Evolutionary conservation across 2,797 vertebrate species (phyloP), one percentile per base, ranked within the genome.

Genomic region (Protonibea diacanthus): DNA sequence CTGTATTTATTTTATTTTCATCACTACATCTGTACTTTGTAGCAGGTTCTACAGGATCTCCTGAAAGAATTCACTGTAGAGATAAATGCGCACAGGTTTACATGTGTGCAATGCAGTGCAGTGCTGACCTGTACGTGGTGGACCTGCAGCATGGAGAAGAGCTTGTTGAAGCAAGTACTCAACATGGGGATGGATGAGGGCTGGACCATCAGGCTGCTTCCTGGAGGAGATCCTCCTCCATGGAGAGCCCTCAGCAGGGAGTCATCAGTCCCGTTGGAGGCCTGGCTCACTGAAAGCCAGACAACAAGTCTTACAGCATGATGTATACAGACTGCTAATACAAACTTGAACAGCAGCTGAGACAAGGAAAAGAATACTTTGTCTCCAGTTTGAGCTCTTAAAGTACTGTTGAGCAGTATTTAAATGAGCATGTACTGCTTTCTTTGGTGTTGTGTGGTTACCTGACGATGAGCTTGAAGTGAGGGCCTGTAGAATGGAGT

Each of bases 71-170:
- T 42, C 20, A 52, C 51, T 53, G 5, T 3, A 53, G 12, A 42
- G 18, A 1, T n/a, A 52, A 5, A 55, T 23, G 40, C 20, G 17
- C 23, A 29, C 23, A 63, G 18, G 9, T 55, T 29, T 17, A 29
- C 17, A 63, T 4, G 8, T 12, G 33, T 29, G 14, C 0, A 5
- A 27, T 17, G 42, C 20, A 21, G 6, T 1, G 29, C 9, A 29
- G 44, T 29, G 29, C 88, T 47, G 91, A 99, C 98, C 98, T 99
- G 98, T 58, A 99, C 98, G 52, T 99, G 98, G 89, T 99, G 98
- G 59, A 99, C 97, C 93, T 99, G 98, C 62, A 99, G 94, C 97
- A 99, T 97, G 70, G 98, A 98, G 91, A 99, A 99, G 27, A 99
- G 97, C 93, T 99, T 99, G 94, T 99, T 99, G 93, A 99, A 99